These are phyloP conservation scores for Leptothorax acervorum DNA, from an alignment of 2,888 invertebrate genomes.

Conservation along the genomic window DNA sequence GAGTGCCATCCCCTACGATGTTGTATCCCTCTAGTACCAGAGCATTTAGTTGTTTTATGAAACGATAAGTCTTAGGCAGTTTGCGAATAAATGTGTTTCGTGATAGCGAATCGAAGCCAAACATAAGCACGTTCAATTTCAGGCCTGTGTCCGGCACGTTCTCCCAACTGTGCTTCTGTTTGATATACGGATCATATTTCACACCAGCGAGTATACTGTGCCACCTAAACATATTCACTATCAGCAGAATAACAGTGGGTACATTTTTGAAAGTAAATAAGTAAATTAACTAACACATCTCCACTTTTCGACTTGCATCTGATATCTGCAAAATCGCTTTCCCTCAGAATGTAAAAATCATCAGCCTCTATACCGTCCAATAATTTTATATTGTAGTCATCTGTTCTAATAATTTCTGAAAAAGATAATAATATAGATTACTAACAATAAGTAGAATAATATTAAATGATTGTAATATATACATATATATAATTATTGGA, in stretches of 20 bases:
- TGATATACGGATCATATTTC: conserved; percentile 85
- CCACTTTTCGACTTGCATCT: conserved; percentile 87
- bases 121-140: conserved; percentile 91
- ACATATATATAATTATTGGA: not conserved
- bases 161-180: conserved; percentile 86
- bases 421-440: conserved; percentile 82
- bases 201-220: conserved; percentile 89
- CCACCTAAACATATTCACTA: conserved; percentile 86
- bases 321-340: conserved; percentile 91
- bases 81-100: conserved; percentile 93
- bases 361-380: conserved; percentile 87
- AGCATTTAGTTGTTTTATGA: conserved; percentile 88
- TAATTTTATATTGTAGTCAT: conserved; percentile 88
- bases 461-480: conserved; percentile 65
- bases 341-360: conserved; percentile 88
- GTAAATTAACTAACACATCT: conserved; percentile 82
- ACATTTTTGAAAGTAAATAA: conserved; percentile 16
- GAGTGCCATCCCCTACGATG: conserved; percentile 95
- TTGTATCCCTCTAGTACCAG: conserved; percentile 92
- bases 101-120: conserved; percentile 96
- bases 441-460: not conserved
- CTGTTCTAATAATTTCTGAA: conserved; percentile 90
- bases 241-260: not conserved
- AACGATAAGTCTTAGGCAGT: conserved; percentile 91
- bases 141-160: conserved; percentile 85